Percentiles rank a stretch among this genome's conserved stretches.
Conservation (phyloP, 2,888 invertebrate genomes). For the Trissoscelio sp. region DNA sequence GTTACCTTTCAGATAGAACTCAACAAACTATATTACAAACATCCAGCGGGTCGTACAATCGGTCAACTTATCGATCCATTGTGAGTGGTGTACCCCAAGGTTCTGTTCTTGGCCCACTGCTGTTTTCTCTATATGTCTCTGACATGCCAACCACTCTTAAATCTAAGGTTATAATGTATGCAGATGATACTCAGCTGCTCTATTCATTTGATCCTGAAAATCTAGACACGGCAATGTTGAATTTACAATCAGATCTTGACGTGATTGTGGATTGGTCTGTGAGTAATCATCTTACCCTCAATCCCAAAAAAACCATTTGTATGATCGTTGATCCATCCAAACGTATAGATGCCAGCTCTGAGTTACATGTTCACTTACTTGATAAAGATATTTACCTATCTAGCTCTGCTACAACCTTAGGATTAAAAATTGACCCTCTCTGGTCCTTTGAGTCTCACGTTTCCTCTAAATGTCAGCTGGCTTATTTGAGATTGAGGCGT, state of each 20-base stretch:
- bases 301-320: not conserved
- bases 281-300: not conserved
- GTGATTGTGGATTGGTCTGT: not conserved
- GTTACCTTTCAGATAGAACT: not conserved
- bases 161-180: not conserved
- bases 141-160: not conserved
- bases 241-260: not conserved
- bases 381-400: not conserved
- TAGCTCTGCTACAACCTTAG: not conserved
- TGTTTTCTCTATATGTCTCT: slow-evolving; percentile 1
- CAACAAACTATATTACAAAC: not conserved
- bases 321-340: not conserved
- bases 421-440: not conserved
- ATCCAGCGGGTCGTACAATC: no score
- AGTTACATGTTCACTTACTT: not conserved
- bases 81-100: not conserved
- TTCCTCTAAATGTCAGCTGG: not conserved
- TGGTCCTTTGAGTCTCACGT: not conserved
- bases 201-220: not conserved
- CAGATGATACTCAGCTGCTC: slow-evolving; percentile 10
- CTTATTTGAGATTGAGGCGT: not conserved
- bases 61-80: not conserved
- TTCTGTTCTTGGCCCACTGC: not conserved
- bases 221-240: not conserved
- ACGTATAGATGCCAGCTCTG: not conserved